Evolutionary conservation across 2,113 vertebrate species (phyloP).

Genomic region (Anguilla rostrata): DNA sequence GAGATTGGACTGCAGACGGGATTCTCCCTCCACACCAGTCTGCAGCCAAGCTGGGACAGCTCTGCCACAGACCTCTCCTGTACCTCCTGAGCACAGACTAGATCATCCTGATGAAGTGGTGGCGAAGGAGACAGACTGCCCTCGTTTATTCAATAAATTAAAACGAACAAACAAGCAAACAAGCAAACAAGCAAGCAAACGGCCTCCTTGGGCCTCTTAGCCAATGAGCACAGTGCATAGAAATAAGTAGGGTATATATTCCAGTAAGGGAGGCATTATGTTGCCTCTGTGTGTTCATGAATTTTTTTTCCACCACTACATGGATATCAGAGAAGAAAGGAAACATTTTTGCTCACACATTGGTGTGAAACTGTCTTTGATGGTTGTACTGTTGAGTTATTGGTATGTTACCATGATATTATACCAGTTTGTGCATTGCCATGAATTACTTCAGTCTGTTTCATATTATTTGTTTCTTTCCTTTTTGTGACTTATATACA

Average conservation of each 20-base stretch:
- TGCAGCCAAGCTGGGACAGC: no score
- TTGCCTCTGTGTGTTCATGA: neutral
- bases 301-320: neutral
- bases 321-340: neutral
- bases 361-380: constrained; percentile 42
- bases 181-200: neutral
- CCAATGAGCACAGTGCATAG: neutral
- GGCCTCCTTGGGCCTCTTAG: neutral
- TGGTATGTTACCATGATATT: constrained; percentile 37
- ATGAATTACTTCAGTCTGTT: constrained; percentile 53
- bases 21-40: no score
- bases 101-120: neutral
- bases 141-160: no score
- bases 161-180: neutral
- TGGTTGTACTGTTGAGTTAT: constrained; percentile 36
- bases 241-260: neutral
- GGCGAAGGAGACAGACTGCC: neutral
- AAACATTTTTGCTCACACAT: neutral
- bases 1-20: no score
- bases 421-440: constrained; percentile 52
- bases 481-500: constrained; percentile 41
- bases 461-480: constrained; percentile 29
- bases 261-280: neutral
- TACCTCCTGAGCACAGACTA: neutral
- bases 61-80: no score